Conservation (phyloP, 2,797 vertebrate genomes). For the Vireo griseus region DNA sequence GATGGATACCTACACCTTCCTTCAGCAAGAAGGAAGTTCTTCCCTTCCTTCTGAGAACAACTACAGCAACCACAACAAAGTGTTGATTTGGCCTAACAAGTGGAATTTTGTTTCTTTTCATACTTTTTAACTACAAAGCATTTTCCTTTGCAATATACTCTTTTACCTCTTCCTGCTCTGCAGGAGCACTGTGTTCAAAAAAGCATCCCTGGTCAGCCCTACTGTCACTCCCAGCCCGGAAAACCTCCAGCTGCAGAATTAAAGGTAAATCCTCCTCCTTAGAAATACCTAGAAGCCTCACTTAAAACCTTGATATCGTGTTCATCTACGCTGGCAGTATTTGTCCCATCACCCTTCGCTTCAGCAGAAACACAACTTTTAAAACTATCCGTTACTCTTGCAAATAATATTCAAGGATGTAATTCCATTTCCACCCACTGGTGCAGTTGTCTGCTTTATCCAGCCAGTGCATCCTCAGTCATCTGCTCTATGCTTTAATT, state of each 20-base stretch:
- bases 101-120: background rate
- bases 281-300: background rate
- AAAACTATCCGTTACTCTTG: background rate
- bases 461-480: conserved; percentile 8
- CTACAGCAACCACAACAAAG: background rate
- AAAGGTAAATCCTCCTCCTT: background rate
- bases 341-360: background rate
- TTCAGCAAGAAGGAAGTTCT: background rate
- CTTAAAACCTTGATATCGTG: background rate
- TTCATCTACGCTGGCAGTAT: background rate
- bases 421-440: background rate
- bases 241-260: background rate
- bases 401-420: conserved; percentile 6
- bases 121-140: background rate
- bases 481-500: conserved; percentile 25
- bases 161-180: background rate
- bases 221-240: background rate
- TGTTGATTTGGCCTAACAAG: background rate
- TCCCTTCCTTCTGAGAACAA: background rate
- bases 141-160: background rate
- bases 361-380: conserved; percentile 3
- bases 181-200: background rate
- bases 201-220: background rate
- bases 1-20: background rate
- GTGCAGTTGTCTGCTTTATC: background rate